Evolutionary conservation across 2,888 invertebrate genomes (phyloP).

Genomic region (Xestia rhomboidea): DNA sequence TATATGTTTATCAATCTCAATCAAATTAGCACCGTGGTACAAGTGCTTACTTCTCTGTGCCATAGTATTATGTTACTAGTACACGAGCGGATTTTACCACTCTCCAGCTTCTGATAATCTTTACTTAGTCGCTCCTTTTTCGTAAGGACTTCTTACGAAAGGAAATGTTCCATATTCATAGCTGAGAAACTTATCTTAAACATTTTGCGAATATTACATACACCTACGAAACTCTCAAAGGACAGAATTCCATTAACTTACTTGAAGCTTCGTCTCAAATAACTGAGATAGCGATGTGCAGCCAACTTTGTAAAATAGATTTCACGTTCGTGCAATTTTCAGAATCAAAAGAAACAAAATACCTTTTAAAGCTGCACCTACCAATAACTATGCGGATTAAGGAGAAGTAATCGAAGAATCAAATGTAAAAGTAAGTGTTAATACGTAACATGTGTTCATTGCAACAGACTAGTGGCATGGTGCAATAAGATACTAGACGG

Average conservation of each 20-base stretch:
- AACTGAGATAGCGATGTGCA: constrained; percentile 4
- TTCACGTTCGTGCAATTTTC: not conserved
- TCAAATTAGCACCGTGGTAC: constrained; percentile 28
- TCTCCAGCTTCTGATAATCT: constrained; percentile 21
- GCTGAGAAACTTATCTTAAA: not conserved
- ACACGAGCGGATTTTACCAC: not conserved
- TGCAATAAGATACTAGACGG: constrained; percentile 67
- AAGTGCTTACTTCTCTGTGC: not conserved
- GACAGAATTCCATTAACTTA: constrained; percentile 21
- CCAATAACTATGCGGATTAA: constrained; percentile 16
- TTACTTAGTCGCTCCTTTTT: not conserved
- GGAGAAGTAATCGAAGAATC: constrained; percentile 21
- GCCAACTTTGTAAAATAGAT: not conserved
- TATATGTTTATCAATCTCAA: constrained; percentile 20
- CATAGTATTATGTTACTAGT: constrained; percentile 24
- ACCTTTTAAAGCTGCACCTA: not conserved
- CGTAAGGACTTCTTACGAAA: too few relatives aligned
- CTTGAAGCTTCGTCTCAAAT: not conserved
- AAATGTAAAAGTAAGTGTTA: constrained; percentile 23
- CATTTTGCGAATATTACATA: constrained; percentile 7
- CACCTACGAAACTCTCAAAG: constrained; percentile 9
- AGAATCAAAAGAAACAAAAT: not conserved
- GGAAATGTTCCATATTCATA: not conserved
- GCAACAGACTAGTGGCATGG: constrained; percentile 47
- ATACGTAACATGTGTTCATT: constrained; percentile 34